Evolutionary conservation across 2,888 invertebrate genomes (phyloP), one percentile per base, ranked within the genome.

Genomic region (Branchellion lobata): DNA sequence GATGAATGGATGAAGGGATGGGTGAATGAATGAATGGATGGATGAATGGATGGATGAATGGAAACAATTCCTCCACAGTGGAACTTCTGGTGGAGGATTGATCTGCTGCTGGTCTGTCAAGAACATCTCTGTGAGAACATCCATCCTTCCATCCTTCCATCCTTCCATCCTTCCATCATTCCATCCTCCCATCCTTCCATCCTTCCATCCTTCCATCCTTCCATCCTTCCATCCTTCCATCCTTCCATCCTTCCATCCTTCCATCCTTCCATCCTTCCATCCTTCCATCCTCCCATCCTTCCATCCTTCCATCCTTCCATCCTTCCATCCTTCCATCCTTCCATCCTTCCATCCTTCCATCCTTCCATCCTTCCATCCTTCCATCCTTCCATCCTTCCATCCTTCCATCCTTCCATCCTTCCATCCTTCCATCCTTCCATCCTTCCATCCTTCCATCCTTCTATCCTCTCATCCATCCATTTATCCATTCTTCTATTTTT

Each of bases 151-250:
- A 29, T 33, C n/a, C 21, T 11, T 33, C 29, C 29, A 21, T 33
- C n/a, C 33, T 11, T 65, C 65, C 65, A 65, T 65, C 65, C 65
- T 11, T 65, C 65, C 65, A 65, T 65, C 65, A 5, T 11, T 65
- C 65, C 65, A 65, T 65, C 65, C 65, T 11, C 21, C 65, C 65
- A 65, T 65, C 65, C 65, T 11, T 65, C 65, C 65, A 65, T 72
- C 33, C 72, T 31, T 72, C 72, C 72, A 72, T 72, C 72, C 72
- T 5, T 72, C 72, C 72, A 72, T 72, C 72, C 72, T 5, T 72
- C 72, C 72, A 72, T 72, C 72, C 72, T 33, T 72, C 34, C 72
- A 72, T 33, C 72, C 72, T 33, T 72, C 72, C 72, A 33, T 72
- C 72, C 72, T 33, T 72, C 72, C 72, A 72, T 72, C 72, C 65